Percentiles rank a stretch among this genome's conserved stretches.
Conservation (phyloP, 1,140 invertebrate genomes). For the Odontomachus brunneus region DNA sequence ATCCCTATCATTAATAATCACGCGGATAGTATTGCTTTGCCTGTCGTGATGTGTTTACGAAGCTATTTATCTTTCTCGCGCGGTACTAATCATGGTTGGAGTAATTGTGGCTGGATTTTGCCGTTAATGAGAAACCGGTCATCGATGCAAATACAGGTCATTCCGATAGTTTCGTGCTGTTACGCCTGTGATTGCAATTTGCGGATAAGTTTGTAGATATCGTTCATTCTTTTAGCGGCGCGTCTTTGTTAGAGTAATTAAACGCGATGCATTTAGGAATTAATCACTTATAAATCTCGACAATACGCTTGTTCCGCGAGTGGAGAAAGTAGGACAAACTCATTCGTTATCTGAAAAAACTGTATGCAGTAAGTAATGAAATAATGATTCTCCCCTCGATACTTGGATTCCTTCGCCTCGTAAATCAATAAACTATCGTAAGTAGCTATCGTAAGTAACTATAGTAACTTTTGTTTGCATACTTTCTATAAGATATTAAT, state of each 20-base stretch:
- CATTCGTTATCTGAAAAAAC: too few species aligned
- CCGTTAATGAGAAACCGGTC: conserved; percentile 55
- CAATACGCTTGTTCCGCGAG: background rate
- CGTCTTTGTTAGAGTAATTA: conserved; percentile 9
- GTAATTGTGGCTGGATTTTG: conserved; percentile 49
- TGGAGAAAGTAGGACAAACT: too few species aligned
- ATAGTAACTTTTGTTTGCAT: too few species aligned
- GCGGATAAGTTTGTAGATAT: background rate
- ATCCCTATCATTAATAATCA: conserved; percentile 54
- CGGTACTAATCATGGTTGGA: conserved; percentile 33
- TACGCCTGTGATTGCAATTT: conserved; percentile 7
- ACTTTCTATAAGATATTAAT: too few species aligned
- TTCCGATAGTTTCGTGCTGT: conserved; percentile 43
- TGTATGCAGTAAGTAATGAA: too few species aligned
- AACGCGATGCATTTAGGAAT: background rate
- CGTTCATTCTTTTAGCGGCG: too few species aligned
- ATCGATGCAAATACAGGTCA: conserved; percentile 37
- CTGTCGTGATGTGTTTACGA: conserved; percentile 49
- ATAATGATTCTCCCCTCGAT: too few species aligned
- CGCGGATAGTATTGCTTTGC: conserved; percentile 33
- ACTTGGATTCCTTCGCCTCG: too few species aligned
- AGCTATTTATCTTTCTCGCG: conserved; percentile 60
- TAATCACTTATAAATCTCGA: background rate
- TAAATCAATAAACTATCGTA: too few species aligned
- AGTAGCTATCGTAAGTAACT: too few species aligned